Evolutionary conservation across 2,113 vertebrate genomes (phyloP).

Genomic region (Spermophilus dauricus): DNA sequence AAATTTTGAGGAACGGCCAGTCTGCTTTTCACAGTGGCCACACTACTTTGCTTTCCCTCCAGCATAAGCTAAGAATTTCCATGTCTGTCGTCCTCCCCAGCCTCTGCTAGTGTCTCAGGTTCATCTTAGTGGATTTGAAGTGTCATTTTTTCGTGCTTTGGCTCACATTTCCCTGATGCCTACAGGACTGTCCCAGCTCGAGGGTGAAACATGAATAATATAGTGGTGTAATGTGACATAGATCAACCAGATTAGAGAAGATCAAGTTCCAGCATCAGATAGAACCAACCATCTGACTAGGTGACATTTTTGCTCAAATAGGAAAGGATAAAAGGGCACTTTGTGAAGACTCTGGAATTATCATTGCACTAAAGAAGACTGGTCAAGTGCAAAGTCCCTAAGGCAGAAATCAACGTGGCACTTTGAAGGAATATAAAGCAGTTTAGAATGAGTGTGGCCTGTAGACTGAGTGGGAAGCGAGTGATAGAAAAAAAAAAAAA

Average conservation of each 20-base stretch:
- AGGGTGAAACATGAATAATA: not conserved
- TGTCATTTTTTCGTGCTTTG: not conserved
- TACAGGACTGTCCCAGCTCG: accelerated
- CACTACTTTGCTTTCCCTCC: not conserved
- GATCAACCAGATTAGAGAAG: not conserved
- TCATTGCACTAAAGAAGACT: not conserved
- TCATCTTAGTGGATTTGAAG: not conserved
- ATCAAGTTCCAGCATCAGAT: not conserved
- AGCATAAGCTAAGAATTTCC: not conserved
- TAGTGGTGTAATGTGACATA: not conserved
- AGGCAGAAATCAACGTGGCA: not conserved
- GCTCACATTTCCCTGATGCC: not conserved
- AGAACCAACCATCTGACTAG: too few species aligned
- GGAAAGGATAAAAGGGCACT: not conserved
- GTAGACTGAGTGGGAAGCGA: accelerated
- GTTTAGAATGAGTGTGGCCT: too few species aligned
- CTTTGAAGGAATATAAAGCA: not conserved
- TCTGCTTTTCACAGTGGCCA: not conserved
- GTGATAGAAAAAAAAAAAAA: not conserved
- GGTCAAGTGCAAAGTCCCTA: not conserved
- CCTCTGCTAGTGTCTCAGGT: not conserved
- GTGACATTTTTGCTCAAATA: not conserved
- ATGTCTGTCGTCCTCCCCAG: not conserved
- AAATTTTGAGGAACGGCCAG: not conserved
- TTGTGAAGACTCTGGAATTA: not conserved